phyloP scores from a whole-genome alignment of 53 echinoderm and acorn worm genomes.

The Arbacia lixula region DNA sequence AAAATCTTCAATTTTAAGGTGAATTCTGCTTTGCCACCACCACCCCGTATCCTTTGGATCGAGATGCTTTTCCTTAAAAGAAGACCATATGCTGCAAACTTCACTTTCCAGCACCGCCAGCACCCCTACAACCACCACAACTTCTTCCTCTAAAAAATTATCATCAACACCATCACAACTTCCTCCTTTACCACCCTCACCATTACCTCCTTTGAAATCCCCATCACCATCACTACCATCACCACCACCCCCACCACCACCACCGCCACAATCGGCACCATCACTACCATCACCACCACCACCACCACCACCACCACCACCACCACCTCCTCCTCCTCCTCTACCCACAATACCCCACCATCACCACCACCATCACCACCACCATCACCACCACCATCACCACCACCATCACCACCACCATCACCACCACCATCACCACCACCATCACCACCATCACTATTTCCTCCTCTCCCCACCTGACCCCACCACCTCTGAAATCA shows the following conservation, averaged over 20 bases:
- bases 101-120: too few relatives aligned
- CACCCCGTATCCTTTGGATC: too few relatives aligned
- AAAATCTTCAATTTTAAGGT: too few relatives aligned
- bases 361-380: neutral
- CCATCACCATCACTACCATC: constrained; percentile 2
- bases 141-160: too few relatives aligned
- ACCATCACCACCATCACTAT: neutral
- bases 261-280: neutral
- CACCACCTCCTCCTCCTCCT: neutral
- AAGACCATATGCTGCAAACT: too few relatives aligned
- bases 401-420: neutral
- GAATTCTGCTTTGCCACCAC: too few relatives aligned
- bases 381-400: neutral
- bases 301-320: neutral
- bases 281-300: neutral
- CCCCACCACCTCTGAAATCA: constrained; percentile 9
- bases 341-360: neutral
- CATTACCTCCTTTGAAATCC: neutral
- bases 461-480: neutral
- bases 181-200: neutral
- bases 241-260: neutral
- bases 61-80: too few relatives aligned
- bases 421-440: neutral
- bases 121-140: too few relatives aligned
- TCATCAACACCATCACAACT: neutral